Conservation (phyloP, 2,888 invertebrate species). For the Sussaba pulchella region DNA sequence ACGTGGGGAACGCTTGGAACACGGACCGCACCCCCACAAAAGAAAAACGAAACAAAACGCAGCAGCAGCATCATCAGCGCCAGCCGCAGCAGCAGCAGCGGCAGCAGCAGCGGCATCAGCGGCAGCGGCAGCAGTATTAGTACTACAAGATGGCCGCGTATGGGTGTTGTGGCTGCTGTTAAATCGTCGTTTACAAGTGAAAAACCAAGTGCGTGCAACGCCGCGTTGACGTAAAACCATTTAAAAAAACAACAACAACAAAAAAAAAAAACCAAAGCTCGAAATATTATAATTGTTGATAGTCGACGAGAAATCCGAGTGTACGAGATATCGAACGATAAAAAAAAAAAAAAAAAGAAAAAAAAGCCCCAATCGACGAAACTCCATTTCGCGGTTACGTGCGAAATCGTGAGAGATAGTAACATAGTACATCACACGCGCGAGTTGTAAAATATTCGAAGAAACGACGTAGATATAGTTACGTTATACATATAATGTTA, state of each 20-base stretch:
- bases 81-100: conserved; percentile 21
- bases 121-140: conserved; percentile 44
- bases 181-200: conserved; percentile 64
- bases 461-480: neutral
- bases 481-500: neutral
- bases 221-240: conserved; percentile 3
- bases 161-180: conserved; percentile 82
- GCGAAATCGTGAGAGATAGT: conserved; percentile 10
- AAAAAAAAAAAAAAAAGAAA: no score
- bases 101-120: conserved; percentile 24
- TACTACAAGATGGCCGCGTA: conserved; percentile 82
- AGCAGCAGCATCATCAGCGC: conserved; percentile 58
- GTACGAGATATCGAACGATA: no score
- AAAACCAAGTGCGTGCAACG: conserved; percentile 20
- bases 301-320: neutral
- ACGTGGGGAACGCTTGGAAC: conserved; percentile 61
- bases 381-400: conserved; percentile 36
- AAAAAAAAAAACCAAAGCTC: neutral
- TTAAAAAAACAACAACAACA: neutral
- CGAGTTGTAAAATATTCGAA: conserved; percentile 21
- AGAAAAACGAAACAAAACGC: conserved; percentile 78
- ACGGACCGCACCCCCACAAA: conserved; percentile 73
- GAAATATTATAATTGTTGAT: no score
- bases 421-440: conserved; percentile 33
- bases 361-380: neutral